Evolutionary conservation across 2,797 vertebrate species (phyloP), one percentile per base, ranked within the genome.

Genomic region (Spinus pinus): DNA sequence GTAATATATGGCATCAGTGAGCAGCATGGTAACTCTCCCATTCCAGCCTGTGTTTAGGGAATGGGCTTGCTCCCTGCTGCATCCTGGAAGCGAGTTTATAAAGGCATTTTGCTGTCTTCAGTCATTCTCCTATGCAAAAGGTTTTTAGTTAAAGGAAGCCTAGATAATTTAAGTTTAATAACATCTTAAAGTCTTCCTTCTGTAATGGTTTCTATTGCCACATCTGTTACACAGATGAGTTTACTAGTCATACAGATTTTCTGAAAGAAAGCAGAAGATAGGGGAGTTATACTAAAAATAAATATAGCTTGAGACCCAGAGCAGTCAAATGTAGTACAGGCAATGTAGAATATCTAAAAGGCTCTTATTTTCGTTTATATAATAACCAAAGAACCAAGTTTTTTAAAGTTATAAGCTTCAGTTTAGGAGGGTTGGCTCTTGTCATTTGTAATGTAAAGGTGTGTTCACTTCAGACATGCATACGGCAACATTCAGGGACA

Each of bases 191-290:
- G 21, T 71, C 27, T 66, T 60, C 8, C 16, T 88, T 75, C 37
- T 41, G 0, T 69, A 57, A 24, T 57, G 10, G 4, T 62, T 88
- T 70, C 27, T 66, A 0, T n/a, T 81, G 44, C 16, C n/a, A 24
- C 17, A 31, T 58, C 7, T 60, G 13, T 81, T 88, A 51, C 41
- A 58, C 1, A 1, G 18, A 21, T 53, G n/a, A 35, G 5, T 62
- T 70, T 64, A 28, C 10, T 19, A 27, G 12, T 54, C 3, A 0
- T 9, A 10, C 0, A 0, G 23, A 7, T 61, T 83, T 92, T 83
- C n/a, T 83, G 64, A 37, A 86, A 80, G 33, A 33, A 31, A 53
- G 16, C 27, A 44, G 12, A 30, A 64, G 22, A 8, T 15, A 42
- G 4, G 12, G 24, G 27, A 71, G 23, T 79, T 60, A 14, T 1